Evolutionary conservation across 2,888 invertebrate species (phyloP).

Genomic region (Tubulanus polymorphus): DNA sequence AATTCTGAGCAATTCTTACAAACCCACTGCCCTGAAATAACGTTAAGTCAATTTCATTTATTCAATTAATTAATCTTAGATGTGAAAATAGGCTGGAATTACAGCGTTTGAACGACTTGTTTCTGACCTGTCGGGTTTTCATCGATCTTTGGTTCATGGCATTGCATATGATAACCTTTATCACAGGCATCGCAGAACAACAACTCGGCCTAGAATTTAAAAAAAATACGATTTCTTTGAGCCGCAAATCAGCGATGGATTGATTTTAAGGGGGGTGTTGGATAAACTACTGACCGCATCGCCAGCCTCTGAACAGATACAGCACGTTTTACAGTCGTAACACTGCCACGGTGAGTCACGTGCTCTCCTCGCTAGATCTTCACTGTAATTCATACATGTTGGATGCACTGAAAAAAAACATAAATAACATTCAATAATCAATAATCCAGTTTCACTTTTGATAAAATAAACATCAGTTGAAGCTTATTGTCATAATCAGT

Average conservation of each 20-base stretch:
- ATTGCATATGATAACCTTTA: conserved; percentile 77
- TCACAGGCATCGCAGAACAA: conserved; percentile 79
- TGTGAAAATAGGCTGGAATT: too few relatives aligned
- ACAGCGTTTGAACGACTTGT: neutral
- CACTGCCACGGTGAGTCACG: conserved; percentile 69
- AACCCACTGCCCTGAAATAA: conserved; percentile 36
- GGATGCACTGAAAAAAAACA: conserved; percentile 56
- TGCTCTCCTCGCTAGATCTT: conserved; percentile 51
- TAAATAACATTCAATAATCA: too few relatives aligned
- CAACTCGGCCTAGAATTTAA: conserved; percentile 62
- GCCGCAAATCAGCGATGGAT: neutral
- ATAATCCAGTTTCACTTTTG: too few relatives aligned
- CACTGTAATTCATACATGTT: conserved; percentile 57
- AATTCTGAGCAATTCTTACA: too few relatives aligned
- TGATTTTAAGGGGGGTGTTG: neutral
- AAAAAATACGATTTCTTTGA: neutral
- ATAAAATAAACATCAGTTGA: too few relatives aligned
- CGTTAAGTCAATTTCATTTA: too few relatives aligned
- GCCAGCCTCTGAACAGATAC: conserved; percentile 70
- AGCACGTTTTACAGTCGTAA: conserved; percentile 83
- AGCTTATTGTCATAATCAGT: too few relatives aligned
- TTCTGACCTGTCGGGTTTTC: conserved; percentile 52
- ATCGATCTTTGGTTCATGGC: conserved; percentile 65
- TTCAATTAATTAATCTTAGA: too few relatives aligned
- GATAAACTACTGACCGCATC: conserved; percentile 42